Conservation (phyloP, 2,797 vertebrate genomes). For the Rhyacichthys aspro region DNA sequence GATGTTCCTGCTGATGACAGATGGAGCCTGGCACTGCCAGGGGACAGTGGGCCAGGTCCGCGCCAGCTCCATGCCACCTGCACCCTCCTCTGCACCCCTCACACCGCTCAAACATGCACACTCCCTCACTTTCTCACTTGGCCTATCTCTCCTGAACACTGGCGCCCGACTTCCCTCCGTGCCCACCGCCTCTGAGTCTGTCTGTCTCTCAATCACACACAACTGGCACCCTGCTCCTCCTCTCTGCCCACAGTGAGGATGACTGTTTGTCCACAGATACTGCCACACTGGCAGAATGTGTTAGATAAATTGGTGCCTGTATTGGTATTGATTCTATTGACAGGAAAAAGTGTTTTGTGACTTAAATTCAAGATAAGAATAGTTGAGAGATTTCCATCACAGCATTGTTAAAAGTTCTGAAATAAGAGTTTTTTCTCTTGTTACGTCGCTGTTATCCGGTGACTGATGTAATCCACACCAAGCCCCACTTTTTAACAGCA, state of each 20-base stretch:
- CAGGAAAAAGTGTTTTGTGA: constrained; percentile 37
- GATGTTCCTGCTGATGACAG: constrained; percentile 94
- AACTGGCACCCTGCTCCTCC: constrained; percentile 56
- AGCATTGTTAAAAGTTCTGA: constrained; percentile 2
- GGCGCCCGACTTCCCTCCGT: constrained; percentile 34
- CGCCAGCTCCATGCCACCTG: constrained; percentile 90
- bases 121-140: constrained; percentile 61
- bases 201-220: constrained; percentile 54
- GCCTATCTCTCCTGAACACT: constrained; percentile 73
- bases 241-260: constrained; percentile 62
- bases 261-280: constrained; percentile 70
- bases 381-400: constrained; percentile 20
- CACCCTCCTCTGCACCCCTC: constrained; percentile 78
- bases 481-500: constrained; percentile 49
- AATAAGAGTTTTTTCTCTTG: constrained; percentile 18
- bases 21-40: constrained; percentile 90
- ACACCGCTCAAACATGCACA: constrained; percentile 58
- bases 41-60: constrained; percentile 78
- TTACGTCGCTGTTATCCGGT: constrained; percentile 30
- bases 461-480: constrained; percentile 34
- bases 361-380: constrained; percentile 40
- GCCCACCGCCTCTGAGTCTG: constrained; percentile 49
- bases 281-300: constrained; percentile 61
- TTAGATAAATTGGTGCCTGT: constrained; percentile 43
- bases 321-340: constrained; percentile 57